Percentiles rank a stretch among this genome's conserved stretches.
Conservation (phyloP, 2,113 vertebrate genomes). For the Sclerurus mexicanus region DNA sequence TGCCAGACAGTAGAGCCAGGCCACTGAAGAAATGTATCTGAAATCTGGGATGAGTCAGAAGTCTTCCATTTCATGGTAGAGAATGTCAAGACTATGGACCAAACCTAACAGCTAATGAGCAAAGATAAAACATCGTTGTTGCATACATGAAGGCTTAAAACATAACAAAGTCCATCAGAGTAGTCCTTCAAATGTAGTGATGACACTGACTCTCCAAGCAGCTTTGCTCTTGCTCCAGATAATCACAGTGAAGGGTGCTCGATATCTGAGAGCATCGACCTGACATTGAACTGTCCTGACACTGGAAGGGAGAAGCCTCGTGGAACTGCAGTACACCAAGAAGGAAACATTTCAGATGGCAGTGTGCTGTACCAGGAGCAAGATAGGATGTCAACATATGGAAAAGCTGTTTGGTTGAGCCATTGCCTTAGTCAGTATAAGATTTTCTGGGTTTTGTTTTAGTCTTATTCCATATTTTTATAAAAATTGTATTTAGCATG, state of each 20-base stretch:
- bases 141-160: background rate
- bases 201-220: background rate
- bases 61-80: background rate
- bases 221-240: background rate
- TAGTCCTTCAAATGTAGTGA: background rate
- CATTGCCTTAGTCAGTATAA: background rate
- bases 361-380: background rate
- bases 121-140: background rate
- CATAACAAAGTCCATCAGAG: background rate
- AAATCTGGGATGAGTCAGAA: background rate
- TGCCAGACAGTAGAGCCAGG: background rate
- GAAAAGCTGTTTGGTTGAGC: background rate
- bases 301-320: background rate
- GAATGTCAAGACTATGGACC: background rate
- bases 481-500: background rate
- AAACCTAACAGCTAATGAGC: background rate
- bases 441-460: background rate
- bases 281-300: rapidly evolving
- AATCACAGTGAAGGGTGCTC: rapidly evolving
- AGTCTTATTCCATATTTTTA: background rate
- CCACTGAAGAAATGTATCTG: background rate
- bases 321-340: background rate
- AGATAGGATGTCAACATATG: background rate
- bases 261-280: rapidly evolving
- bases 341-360: background rate